Base-by-base conservation (phyloP, 2,113 vertebrate genomes). In the Pelecanus crispus region DNA sequence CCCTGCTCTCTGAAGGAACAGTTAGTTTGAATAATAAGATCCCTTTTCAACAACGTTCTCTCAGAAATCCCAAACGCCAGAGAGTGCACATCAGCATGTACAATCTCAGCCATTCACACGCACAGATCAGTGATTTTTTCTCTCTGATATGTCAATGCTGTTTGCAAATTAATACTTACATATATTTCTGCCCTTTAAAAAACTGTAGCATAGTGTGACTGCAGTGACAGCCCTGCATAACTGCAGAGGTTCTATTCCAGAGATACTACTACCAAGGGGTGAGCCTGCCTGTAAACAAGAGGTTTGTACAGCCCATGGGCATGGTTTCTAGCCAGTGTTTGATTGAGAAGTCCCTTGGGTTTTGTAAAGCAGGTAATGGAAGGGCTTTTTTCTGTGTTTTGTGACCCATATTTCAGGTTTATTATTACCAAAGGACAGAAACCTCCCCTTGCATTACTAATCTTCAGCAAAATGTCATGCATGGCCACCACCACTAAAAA, bases 1-100 rank as follows among this genome's bases (percentile, higher is more conserved):
- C 49, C 85, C 68, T 73, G 29, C 53, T 80, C 55, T 68, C 84
- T 94, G 92, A 91, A 91, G 86, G 56, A 97, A 67, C 50, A 81
- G 52, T 84, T 81, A 77, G 36, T 82, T 70, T 74, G 88, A 88
- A 81, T 83, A 90, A 84, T 63, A 83, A 82, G 50, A 74, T 89
- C 55, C 49, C 40, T 92, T 92, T 94, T 86, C 47, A 86, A 87
- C 55, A 38, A n/a, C n/a, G 18, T 93, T 81, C 31, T 96, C 56
- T 94, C 91, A 92, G 82, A 97, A 97, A 97, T 89, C 58, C 49
- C 45, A 79, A 84, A 61, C 68, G 61, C 19, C 44, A 66, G 44
- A 55, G 49, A n/a, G 56, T 40, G 44, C 36, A 52, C 49, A 66
- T 73, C 63, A 91, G 52, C 38, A 26, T 26, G 22, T 53, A n/a